phyloP scores from a whole-genome alignment of 1,140 invertebrate genomes.

The Calephelis virginiensis region DNA sequence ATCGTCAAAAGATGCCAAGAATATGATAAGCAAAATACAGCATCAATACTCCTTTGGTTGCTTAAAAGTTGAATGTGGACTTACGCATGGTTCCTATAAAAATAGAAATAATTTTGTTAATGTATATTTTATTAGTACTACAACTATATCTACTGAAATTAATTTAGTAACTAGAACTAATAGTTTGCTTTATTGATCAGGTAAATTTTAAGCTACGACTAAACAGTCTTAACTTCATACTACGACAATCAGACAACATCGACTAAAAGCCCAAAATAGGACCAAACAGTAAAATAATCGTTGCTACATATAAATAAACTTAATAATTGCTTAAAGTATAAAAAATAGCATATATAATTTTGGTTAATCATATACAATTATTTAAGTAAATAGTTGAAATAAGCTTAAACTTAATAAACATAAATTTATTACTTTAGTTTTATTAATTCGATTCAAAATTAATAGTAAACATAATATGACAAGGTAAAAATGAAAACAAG shows the following conservation, averaged over 20 bases:
- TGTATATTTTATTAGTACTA: slow-evolving; percentile 29
- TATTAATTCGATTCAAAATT: too few species aligned
- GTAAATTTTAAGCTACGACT: not conserved
- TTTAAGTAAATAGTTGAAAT: too few species aligned
- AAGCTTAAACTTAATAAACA: too few species aligned
- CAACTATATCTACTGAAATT: slow-evolving; percentile 23
- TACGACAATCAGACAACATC: slow-evolving; percentile 3
- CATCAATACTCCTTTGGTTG: slow-evolving; percentile 45
- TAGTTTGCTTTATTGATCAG: not conserved
- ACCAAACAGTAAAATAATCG: not conserved
- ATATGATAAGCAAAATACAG: slow-evolving; percentile 65
- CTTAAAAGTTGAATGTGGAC: slow-evolving; percentile 59
- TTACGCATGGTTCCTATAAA: slow-evolving; percentile 78
- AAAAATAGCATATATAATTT: not conserved
- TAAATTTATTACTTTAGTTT: too few species aligned
- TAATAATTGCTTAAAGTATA: not conserved
- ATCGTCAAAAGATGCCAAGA: slow-evolving; percentile 43
- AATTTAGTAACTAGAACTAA: slow-evolving; percentile 17
- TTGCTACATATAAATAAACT: not conserved
- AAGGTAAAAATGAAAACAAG: too few species aligned
- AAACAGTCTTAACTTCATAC: not conserved
- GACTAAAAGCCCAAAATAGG: not conserved
- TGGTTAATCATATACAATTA: too few species aligned
- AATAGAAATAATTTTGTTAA: slow-evolving; percentile 53
- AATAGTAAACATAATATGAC: too few species aligned